These are phyloP conservation scores for Brachionus asplanchnoidis DNA, from an alignment of 1,140 invertebrate genomes.

Conservation along the genomic window DNA sequence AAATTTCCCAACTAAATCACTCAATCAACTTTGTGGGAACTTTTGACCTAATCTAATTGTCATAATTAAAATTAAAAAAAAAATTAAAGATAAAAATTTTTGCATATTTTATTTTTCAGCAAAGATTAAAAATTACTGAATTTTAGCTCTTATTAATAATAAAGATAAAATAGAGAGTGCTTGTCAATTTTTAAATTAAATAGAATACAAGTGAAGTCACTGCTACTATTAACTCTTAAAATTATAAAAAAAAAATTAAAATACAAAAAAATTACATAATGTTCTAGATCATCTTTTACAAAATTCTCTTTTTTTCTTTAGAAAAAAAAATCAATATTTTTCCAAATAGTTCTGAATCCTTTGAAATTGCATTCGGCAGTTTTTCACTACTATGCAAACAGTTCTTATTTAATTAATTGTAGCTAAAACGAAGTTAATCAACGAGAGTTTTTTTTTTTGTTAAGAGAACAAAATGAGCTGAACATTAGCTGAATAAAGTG, in stretches of 20 bases:
- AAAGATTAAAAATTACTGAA: neutral
- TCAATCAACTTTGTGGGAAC: too few relatives aligned
- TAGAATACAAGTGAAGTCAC: neutral
- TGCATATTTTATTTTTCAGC: too few relatives aligned
- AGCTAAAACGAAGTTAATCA: neutral
- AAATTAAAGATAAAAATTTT: too few relatives aligned
- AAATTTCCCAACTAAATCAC: too few relatives aligned
- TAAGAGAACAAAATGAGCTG: neutral
- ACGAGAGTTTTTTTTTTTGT: neutral
- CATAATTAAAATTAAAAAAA: too few relatives aligned
- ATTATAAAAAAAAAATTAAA: neutral
- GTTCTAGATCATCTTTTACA: neutral
- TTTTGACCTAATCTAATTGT: too few relatives aligned
- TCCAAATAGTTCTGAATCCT: neutral
- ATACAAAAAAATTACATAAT: neutral
- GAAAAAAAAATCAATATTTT: neutral
- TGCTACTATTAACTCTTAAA: neutral
- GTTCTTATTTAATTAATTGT: neutral
- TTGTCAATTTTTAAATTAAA: neutral
- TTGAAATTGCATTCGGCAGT: neutral
- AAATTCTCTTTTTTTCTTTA: neutral
- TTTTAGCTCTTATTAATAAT: neutral
- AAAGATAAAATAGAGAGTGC: neutral
- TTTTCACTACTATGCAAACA: neutral
- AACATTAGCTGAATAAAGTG: neutral